Base-by-base conservation (phyloP, 2,888 invertebrate genomes). In the Coecobrya sp. region DNA sequence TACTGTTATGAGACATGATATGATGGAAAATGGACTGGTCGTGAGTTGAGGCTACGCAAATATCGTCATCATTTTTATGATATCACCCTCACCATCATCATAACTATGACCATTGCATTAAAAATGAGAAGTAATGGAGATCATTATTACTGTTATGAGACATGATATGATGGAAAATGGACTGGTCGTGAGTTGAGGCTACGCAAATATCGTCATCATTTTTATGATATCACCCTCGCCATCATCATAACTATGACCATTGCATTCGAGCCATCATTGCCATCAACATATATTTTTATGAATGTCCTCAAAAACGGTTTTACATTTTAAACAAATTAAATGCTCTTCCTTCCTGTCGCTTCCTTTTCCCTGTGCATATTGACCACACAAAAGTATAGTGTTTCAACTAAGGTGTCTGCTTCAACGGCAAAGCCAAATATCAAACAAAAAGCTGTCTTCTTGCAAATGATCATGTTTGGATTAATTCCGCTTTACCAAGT, bases 21-120 rank as follows among this genome's bases (percentile, higher is more conserved):
- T 49, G 11, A 49, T 27, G 65, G 27, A 65, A 19, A 25, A 68
- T 30, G 68, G 68, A 68, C 25, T 13, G 68, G 36, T 68, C 68
- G 36, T 68, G 30, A 68, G 36, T 11, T 16, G 36, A 30, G 30
- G 36, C 16, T 13, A n/a, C 36, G 25, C 8, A n/a, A 68, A 68
- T 68, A 36, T 68, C 68, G n/a, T 68, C 68, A 68, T 68, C 36
- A 70, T 70, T 42, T 30, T 42, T 73, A 73, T 73, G 36, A 73
- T 73, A 42, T 45, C 45, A 73, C 8, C 3, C 13, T 19, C 73
- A 73, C 45, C 73, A 73, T 70, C 30, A 36, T 8, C 36, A 73
- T 59, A 3, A n/a, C 59, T 8, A 59, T 59, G n/a, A n/a, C n/a
- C n/a, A n/a, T n/a, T n/a, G n/a, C n/a, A n/a, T 22, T 25, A 70